Percentiles rank a stretch among this genome's conserved stretches.
phyloP scores from a whole-genome alignment of 2,113 vertebrate species.

The Corynorhinus townsendii region DNA sequence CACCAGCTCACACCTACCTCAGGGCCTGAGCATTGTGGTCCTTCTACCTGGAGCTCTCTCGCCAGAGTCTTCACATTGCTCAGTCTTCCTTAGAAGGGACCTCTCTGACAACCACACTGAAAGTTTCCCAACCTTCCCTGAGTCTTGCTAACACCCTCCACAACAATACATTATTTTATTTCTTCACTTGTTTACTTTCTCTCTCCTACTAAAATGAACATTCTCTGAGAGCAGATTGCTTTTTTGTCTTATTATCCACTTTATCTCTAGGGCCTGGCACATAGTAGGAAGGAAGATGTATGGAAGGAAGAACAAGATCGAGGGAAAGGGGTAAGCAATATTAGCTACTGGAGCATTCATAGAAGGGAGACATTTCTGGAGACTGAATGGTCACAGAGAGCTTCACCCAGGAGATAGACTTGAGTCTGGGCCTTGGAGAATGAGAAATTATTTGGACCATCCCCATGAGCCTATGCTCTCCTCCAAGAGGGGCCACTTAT shows the following conservation, averaged over 20 bases:
- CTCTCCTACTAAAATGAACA: background rate
- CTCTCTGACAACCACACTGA: background rate
- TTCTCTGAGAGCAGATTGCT: background rate
- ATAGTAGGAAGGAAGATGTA: background rate
- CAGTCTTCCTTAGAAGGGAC: background rate
- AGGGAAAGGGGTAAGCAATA: background rate
- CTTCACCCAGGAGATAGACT: background rate
- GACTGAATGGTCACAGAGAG: background rate
- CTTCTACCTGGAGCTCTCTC: background rate
- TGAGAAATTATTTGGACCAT: background rate
- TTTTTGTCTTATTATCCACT: background rate
- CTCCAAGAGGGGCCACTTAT: background rate
- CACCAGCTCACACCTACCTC: background rate
- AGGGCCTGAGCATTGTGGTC: background rate
- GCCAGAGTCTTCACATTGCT: background rate
- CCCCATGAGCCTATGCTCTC: background rate
- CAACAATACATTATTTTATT: background rate
- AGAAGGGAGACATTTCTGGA: background rate
- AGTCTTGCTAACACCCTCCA: background rate
- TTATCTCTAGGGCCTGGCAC: background rate
- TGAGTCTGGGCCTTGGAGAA: background rate
- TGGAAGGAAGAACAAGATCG: background rate
- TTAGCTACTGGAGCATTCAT: background rate
- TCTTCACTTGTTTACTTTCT: background rate
- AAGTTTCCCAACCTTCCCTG: background rate